These are phyloP conservation scores for Ctena decussata DNA, from an alignment of 2,888 invertebrate genomes.

Conservation along the genomic window DNA sequence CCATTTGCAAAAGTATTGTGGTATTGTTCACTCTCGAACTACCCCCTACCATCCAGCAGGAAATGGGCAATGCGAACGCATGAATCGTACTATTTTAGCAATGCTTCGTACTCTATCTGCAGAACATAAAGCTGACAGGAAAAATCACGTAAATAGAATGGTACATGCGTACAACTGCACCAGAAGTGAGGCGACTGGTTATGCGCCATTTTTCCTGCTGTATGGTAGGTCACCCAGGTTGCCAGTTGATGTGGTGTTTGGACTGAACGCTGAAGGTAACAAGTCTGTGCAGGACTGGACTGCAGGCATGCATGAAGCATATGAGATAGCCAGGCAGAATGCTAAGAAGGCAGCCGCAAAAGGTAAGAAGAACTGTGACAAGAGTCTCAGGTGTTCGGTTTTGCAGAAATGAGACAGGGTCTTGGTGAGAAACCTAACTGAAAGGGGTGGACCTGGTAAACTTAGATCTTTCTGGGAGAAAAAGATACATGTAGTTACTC, in stretches of 20 bases:
- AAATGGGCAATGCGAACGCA: slow-evolving; percentile 55
- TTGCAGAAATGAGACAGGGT: slow-evolving; percentile 30
- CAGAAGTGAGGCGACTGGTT: slow-evolving; percentile 48
- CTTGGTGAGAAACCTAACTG: slow-evolving; percentile 22
- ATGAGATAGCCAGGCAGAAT: slow-evolving; percentile 23
- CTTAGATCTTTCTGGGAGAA: slow-evolving; percentile 28
- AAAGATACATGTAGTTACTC: slow-evolving; percentile 31
- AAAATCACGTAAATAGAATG: slow-evolving; percentile 48
- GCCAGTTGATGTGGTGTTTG: slow-evolving; percentile 49
- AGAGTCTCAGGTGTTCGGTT: slow-evolving; percentile 15
- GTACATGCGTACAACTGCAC: slow-evolving; percentile 68
- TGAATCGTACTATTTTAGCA: slow-evolving; percentile 56
- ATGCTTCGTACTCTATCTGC: slow-evolving; percentile 53
- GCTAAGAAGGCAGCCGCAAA: slow-evolving; percentile 21
- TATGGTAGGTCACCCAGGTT: slow-evolving; percentile 46
- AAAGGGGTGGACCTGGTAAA: slow-evolving; percentile 31
- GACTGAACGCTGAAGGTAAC: slow-evolving; percentile 13
- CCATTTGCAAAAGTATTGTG: background rate
- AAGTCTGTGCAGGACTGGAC: slow-evolving; percentile 37
- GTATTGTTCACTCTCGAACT: slow-evolving; percentile 25
- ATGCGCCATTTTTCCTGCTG: slow-evolving; percentile 51
- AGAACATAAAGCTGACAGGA: slow-evolving; percentile 51
- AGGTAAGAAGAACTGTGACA: slow-evolving; percentile 38
- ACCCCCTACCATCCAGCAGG: slow-evolving; percentile 45
- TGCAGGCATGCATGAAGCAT: slow-evolving; percentile 38